Percentiles rank a stretch among this genome's conserved stretches.
Conservation (phyloP, 1,140 invertebrate species). For the Drosophila aff. region DNA sequence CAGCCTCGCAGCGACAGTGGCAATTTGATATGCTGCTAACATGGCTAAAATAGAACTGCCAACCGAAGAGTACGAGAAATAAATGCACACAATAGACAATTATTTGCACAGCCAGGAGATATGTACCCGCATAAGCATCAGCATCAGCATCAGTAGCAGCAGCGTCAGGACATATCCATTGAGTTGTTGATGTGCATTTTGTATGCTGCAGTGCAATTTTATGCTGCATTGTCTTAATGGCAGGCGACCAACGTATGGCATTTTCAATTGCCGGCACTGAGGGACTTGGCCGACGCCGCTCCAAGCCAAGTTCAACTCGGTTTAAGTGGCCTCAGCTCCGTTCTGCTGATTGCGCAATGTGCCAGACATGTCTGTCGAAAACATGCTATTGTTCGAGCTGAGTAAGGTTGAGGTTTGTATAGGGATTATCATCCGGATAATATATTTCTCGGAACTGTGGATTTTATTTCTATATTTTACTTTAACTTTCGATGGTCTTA, state of each 20-base stretch:
- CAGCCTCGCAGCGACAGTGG: slow-evolving; percentile 35
- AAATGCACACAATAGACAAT: slow-evolving; percentile 57
- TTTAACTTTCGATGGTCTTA: not conserved
- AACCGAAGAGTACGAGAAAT: slow-evolving; percentile 22
- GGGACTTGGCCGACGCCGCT: slow-evolving; percentile 34
- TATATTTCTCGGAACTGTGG: not conserved
- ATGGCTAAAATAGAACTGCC: slow-evolving; percentile 28
- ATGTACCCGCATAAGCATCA: slow-evolving; percentile 7
- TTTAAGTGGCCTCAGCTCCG: slow-evolving; percentile 21
- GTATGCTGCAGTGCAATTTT: slow-evolving; percentile 61
- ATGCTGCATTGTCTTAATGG: slow-evolving; percentile 72
- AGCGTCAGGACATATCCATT: slow-evolving; percentile 7
- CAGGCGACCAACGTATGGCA: slow-evolving; percentile 48
- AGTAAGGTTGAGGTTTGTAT: not conserved
- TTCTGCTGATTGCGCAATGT: slow-evolving; percentile 45
- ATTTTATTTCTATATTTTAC: not conserved
- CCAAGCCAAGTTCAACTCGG: slow-evolving; percentile 36
- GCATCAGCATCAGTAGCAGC: not conserved
- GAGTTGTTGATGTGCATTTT: slow-evolving; percentile 17
- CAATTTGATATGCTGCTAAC: slow-evolving; percentile 59
- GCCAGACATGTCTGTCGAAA: slow-evolving; percentile 22
- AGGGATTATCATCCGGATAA: not conserved
- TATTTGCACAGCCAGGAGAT: slow-evolving; percentile 47
- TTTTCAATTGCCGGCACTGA: slow-evolving; percentile 59
- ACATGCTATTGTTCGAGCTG: slow-evolving; percentile 11